Evolutionary conservation across 2,797 vertebrate species (phyloP).

Genomic region (Strix occidentalis): DNA sequence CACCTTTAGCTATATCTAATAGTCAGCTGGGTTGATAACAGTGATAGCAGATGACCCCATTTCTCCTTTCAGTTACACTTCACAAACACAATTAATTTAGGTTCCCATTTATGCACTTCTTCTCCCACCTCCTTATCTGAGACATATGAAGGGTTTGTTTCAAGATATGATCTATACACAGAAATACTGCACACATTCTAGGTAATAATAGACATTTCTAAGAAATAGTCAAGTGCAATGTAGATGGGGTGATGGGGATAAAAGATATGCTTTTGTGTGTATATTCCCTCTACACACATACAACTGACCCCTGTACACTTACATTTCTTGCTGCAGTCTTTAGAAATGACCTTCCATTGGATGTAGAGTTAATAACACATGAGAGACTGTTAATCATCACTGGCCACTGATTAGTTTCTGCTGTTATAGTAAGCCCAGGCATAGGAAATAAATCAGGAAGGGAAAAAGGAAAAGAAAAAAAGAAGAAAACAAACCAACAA

Average conservation of each 20-base stretch:
- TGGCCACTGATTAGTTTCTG: conserved; percentile 53
- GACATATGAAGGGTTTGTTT: conserved; percentile 37
- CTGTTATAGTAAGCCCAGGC: not conserved
- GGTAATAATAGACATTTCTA: conserved; percentile 49
- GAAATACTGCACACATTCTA: conserved; percentile 14
- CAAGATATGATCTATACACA: conserved; percentile 21
- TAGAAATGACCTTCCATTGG: conserved; percentile 7
- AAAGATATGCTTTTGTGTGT: not conserved
- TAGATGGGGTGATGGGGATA: not conserved
- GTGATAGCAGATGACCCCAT: not conserved
- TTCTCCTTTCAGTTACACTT: conserved; percentile 12
- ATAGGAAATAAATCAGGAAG: conserved; percentile 6
- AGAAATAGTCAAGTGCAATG: not conserved
- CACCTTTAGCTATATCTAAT: not conserved
- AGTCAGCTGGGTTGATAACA: not conserved
- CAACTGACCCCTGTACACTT: not conserved
- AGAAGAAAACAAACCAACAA: not conserved
- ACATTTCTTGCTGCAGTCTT: not conserved
- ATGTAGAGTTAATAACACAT: conserved; percentile 46
- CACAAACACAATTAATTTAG: not conserved
- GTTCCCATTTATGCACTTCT: not conserved
- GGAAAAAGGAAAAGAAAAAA: not conserved
- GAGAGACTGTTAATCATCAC: conserved; percentile 39
- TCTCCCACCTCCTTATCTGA: conserved; percentile 30
- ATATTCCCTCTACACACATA: not conserved